Evolutionary conservation across 2,797 vertebrate genomes (phyloP), one percentile per base, ranked within the genome.

Genomic region (Calcarius lapponicus): DNA sequence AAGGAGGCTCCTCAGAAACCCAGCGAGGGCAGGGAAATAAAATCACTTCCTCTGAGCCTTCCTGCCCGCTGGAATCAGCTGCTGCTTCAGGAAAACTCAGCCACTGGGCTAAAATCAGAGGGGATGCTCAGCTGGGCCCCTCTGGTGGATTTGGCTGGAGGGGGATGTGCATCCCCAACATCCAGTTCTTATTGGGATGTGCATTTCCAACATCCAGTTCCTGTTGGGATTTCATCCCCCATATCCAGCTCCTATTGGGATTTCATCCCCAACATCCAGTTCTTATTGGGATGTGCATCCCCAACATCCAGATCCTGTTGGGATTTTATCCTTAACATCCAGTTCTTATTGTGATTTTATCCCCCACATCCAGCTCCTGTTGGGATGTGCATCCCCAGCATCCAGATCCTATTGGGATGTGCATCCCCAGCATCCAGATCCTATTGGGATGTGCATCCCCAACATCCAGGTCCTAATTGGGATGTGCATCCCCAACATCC

Each of bases 1-100:
- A 92, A 96, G 96, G 80, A 82, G 43, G 84, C 6, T 54, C 78
- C 45, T 82, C 13, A 31, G 91, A 82, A 93, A 82, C 66, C 86
- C 89, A 83, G 62, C 34, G 4, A 84, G 91, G 86, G 86, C 16
- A 86, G 91, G 94, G 64, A 88, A 93, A 97, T 75, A 60, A 71
- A 79, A 58, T 47, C 2, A 1, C 62, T 92, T 91, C 94, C 92
- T 90, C 61, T 2, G 4, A 57, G 78, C 65, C 19, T 56, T 90
- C 85, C 79, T 78, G 6, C 1, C 53, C 76, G 90, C 43, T 82
- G 86, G 58, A 80, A 61, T 25, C 36, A 64, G 69, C 75, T 72
- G 74, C 69, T 36, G 69, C 34, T 40, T 34, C 61, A 21, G 54
- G 69, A 53, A 48, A 67, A 78, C 5, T 1, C 57, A 29, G 42